Percentiles rank a stretch among this genome's conserved stretches.
These are phyloP conservation scores for Chrysomela aeneicollis DNA, from an alignment of 2,888 invertebrate genomes.

Conservation along the genomic window DNA sequence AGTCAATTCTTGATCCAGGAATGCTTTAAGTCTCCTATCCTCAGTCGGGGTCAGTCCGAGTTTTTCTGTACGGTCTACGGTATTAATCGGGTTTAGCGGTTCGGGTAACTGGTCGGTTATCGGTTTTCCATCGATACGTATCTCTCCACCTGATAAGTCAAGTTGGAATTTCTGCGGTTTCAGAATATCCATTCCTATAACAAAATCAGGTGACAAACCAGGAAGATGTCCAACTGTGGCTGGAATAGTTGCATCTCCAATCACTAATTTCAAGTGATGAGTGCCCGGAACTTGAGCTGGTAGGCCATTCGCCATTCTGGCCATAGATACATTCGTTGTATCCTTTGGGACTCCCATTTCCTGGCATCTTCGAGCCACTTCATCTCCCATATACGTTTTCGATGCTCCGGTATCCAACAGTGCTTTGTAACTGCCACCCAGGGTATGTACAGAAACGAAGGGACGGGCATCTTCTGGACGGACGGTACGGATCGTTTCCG, in stretches of 20 bases:
- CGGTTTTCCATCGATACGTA: not conserved
- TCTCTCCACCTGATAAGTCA: not conserved
- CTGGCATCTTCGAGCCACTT: not conserved
- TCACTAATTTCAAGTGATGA: not conserved
- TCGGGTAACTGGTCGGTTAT: not conserved
- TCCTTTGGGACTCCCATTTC: not conserved
- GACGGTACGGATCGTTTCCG: too few relatives aligned
- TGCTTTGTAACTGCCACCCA: not conserved
- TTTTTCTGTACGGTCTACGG: not conserved
- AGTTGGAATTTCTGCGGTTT: not conserved
- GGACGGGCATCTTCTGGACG: too few relatives aligned
- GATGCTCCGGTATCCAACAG: slow-evolving; percentile 6
- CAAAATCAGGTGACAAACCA: not conserved
- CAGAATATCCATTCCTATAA: slow-evolving; percentile 2
- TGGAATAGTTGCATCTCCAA: not conserved
- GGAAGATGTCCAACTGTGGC: not conserved
- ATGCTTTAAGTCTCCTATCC: not conserved
- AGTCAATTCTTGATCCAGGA: not conserved
- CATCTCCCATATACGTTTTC: not conserved
- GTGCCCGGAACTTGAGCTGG: not conserved
- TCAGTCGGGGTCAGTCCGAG: not conserved
- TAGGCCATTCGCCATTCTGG: not conserved
- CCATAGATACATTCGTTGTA: not conserved
- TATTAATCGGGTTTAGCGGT: not conserved
- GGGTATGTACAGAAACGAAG: too few relatives aligned